These are phyloP conservation scores for Teinopalpus imperialis DNA, from an alignment of 2,888 invertebrate genomes.

Conservation along the genomic window DNA sequence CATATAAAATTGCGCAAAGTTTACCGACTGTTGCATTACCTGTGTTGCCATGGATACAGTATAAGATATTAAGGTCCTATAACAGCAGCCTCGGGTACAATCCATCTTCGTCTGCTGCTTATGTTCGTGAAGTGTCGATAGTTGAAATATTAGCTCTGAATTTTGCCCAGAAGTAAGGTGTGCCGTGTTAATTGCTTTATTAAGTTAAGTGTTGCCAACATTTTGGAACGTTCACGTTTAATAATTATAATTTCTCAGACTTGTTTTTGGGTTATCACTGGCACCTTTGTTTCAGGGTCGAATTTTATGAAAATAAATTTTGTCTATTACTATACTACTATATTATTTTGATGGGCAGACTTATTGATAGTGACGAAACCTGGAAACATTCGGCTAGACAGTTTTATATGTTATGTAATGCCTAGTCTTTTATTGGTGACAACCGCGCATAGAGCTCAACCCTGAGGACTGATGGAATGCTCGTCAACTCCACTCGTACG, in stretches of 20 bases:
- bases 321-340: too few relatives aligned
- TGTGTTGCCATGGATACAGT: conserved; percentile 1
- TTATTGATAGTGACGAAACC: too few relatives aligned
- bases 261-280: too few relatives aligned
- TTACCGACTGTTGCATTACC: background rate
- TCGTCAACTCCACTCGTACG: too few relatives aligned
- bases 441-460: too few relatives aligned
- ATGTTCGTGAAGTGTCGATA: conserved; percentile 14
- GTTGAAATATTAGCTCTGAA: conserved; percentile 22
- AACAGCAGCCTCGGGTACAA: conserved; percentile 23
- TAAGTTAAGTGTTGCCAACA: conserved; percentile 13
- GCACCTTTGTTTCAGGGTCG: too few relatives aligned
- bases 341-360: too few relatives aligned
- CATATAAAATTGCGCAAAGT: conserved; percentile 17
- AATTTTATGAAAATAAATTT: too few relatives aligned
- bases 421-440: too few relatives aligned
- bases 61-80: conserved; percentile 25
- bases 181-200: conserved; percentile 14
- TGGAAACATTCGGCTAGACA: too few relatives aligned
- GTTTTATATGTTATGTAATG: too few relatives aligned
- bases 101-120: conserved; percentile 20
- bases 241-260: conserved; percentile 4
- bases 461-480: too few relatives aligned
- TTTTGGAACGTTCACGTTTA: conserved; percentile 1
- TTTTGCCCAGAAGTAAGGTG: conserved; percentile 7